Base-by-base conservation (phyloP, 2,797 vertebrate species). In the Poeciliopsis gracilis region DNA sequence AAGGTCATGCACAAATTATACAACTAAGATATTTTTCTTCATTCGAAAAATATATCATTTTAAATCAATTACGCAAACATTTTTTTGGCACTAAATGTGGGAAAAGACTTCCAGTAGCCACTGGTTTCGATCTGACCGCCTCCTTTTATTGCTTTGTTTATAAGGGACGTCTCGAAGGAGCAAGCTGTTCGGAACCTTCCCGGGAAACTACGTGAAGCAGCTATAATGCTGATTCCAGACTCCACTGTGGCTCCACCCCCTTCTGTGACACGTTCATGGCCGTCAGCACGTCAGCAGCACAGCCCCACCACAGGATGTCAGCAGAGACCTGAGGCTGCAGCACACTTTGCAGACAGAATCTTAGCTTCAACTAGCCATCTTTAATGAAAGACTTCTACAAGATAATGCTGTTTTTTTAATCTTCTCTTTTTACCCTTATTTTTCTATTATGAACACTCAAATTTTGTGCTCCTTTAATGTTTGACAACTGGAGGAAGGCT, bases 191-290 rank as follows among this genome's bases (percentile, higher is more conserved):
- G 98, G 98, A 95, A 99, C 98, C 92, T 99, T 99, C 94, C 98
- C 98, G 61, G 98, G 98, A 95, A 99, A 99, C 95, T 99, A 99
- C 81, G 98, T 99, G 89, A 99, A 98, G 96, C 97, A 95, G 94
- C 96, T 98, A 94, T 98, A 97, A 97, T 92, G 75, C 93, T 89
- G 76, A 92, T 95, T 93, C 94, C 95, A 91, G 92, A 90, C 93
- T 43, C 36, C 61, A 5, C 15, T 38, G 30, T 28, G 78, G 79
- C 78, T 70, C 84, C 84, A 66, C 89, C 90, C 83, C 76, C 79
- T 82, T 46, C 76, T 80, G 81, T 72, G 84, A 86, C 89, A 86
- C 76, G 2, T 75, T 69, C 88, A 83, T 79, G 72, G 63, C 84
- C 10, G 57, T 59, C 79, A 75, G 77, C 79, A 81, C 10, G 57